Conservation (phyloP, 1,140 invertebrate genomes). For the Physella acuta region DNA sequence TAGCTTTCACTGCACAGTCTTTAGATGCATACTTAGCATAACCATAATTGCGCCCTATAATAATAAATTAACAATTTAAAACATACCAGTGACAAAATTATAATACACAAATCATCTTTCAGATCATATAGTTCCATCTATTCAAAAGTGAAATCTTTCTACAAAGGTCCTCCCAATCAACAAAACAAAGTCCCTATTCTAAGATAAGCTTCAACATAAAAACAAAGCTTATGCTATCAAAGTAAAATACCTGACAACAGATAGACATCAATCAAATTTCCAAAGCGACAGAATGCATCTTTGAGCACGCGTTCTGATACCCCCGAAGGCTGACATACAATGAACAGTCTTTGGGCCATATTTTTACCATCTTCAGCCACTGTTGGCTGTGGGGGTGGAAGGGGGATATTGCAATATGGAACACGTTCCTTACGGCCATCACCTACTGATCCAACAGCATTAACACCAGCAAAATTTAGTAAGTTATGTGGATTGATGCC, state of each 20-base stretch:
- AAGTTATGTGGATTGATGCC: conserved; percentile 50
- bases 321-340: conserved; percentile 70
- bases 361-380: conserved; percentile 70
- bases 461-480: conserved; percentile 7
- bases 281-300: conserved; percentile 89
- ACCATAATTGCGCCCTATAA: conserved; percentile 68
- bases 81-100: not conserved
- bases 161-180: too few species aligned
- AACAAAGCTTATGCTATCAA: not conserved
- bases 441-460: conserved; percentile 59
- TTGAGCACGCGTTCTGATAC: conserved; percentile 78
- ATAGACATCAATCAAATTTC: conserved; percentile 89
- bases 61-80: conserved; percentile 2
- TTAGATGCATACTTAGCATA: conserved; percentile 85
- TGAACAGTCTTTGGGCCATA: conserved; percentile 67
- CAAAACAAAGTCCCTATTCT: too few species aligned
- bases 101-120: too few species aligned
- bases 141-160: too few species aligned
- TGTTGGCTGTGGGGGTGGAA: conserved; percentile 72
- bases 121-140: too few species aligned
- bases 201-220: too few species aligned
- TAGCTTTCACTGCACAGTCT: conserved; percentile 77
- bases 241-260: conserved; percentile 79
- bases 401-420: conserved; percentile 68
- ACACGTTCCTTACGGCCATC: conserved; percentile 58